Conservation (phyloP, 53 echinoderm and acorn worm genomes). For the Patiria pectinifera region DNA sequence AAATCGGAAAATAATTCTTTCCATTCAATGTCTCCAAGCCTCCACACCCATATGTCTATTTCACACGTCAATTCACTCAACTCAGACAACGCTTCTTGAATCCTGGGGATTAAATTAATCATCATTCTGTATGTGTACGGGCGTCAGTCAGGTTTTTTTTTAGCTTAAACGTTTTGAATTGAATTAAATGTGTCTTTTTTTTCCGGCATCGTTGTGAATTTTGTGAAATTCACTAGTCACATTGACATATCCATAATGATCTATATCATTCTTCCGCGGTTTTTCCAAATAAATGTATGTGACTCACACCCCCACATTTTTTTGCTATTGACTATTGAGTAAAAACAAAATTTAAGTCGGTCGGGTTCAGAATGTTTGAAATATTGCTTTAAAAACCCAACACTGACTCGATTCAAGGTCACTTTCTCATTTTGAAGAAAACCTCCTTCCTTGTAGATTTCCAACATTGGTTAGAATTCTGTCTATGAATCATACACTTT, state of each 20-base stretch:
- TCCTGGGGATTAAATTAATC: too few species aligned
- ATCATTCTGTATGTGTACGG: too few species aligned
- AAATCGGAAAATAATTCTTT: background rate
- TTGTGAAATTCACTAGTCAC: background rate
- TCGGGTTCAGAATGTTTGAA: background rate
- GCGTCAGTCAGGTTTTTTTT: too few species aligned
- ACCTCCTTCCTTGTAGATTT: background rate
- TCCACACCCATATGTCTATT: too few species aligned
- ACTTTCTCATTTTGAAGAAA: background rate
- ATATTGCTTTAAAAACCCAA: background rate
- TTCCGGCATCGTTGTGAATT: background rate
- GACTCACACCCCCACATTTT: background rate
- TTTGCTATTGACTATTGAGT: background rate
- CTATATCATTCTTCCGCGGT: too few species aligned
- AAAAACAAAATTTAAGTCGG: background rate
- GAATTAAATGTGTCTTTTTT: background rate
- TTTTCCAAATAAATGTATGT: background rate
- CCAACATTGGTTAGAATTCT: background rate
- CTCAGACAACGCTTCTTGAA: background rate
- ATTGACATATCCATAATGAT: background rate
- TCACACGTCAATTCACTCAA: background rate
- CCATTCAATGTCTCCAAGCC: background rate
- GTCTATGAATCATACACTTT: too few species aligned
- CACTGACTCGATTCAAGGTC: background rate
- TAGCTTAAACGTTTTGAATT: too few species aligned